Evolutionary conservation across 2,888 invertebrate genomes (phyloP), one percentile per base, ranked within the genome.

Genomic region (Bombylius discolor): DNA sequence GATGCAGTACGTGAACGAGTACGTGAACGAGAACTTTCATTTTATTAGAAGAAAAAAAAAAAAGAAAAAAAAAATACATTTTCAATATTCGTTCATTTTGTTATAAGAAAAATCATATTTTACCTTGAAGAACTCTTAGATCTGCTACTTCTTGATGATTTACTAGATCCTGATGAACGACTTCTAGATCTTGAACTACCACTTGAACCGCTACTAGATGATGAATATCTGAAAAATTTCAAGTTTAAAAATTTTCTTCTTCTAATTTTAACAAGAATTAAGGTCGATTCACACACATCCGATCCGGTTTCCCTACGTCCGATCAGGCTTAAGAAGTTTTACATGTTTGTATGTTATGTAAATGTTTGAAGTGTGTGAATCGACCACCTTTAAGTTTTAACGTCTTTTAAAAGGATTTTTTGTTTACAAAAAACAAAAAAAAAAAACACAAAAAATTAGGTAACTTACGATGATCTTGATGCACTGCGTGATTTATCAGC

Each of bases 1-100:
- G 85, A 84, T 62, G 83, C 78, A 11, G 51, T 52, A 31, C 56
- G 52, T 12, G 72, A 67, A 55, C 69, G 67, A 55, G 72, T 70
- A 49, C 61, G 56, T n/a, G 58, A 59, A 33, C 60, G 39, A 5
- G 69, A 67, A 58, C 65, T 69, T 23, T 64, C 68, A 55, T 67
- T 71, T 54, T 23, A 46, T 55, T 48, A n/a, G n/a, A 46, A 55
- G 9, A 11, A 47, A 4, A 5, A 39, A n/a, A 50, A 46, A 55
- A 13, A 11, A 47, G n/a, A 46, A 55, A 13, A 11, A 47, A 4
- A 5, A 39, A n/a, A 50, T 42, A 36, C 6, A 36, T 36, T 36
- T 36, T 36, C 9, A 36, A 36, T 8, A 8, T 36, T 8, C 36
- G 4, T 8, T 36, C 8, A 6, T 36, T 36, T 9, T 36, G 1